Evolutionary conservation across 2,888 invertebrate genomes (phyloP).

Genomic region (Dryocosmus kuriphilus): DNA sequence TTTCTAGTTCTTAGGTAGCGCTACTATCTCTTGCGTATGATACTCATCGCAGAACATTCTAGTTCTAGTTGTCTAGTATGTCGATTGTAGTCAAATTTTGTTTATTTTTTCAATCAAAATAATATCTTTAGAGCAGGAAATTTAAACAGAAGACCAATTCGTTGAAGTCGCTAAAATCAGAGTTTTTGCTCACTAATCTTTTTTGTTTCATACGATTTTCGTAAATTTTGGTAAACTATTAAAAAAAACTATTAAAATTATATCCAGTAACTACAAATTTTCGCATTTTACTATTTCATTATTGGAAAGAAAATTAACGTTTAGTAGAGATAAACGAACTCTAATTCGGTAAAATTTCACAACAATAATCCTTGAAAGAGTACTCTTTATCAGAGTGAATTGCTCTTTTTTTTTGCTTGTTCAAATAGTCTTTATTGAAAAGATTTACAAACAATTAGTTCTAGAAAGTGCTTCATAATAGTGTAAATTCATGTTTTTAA

Average conservation of each 20-base stretch:
- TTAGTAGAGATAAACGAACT: no score
- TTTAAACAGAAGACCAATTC: not conserved
- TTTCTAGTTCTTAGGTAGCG: conserved; percentile 6
- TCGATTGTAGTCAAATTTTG: not conserved
- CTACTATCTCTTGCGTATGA: not conserved
- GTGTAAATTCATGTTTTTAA: no score
- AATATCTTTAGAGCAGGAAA: not conserved
- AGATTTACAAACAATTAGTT: no score
- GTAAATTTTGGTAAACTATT: not conserved
- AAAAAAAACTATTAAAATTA: not conserved
- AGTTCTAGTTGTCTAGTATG: not conserved
- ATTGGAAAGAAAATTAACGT: no score
- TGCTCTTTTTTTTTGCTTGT: no score
- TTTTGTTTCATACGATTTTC: not conserved
- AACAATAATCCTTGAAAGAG: no score
- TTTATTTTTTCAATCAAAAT: not conserved
- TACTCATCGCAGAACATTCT: conserved; percentile 55
- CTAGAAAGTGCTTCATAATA: no score
- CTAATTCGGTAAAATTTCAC: no score
- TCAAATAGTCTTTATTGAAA: no score
- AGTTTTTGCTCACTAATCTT: not conserved
- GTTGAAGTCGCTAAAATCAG: not conserved
- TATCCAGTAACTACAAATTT: not conserved
- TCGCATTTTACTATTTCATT: no score
- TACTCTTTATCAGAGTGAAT: no score